A percentile compares a stretch with the other conserved stretches of the same genome.
Evolutionary conservation across 2,797 vertebrate species (phyloP).

Genomic region (Gobionotothen gibberifrons): DNA sequence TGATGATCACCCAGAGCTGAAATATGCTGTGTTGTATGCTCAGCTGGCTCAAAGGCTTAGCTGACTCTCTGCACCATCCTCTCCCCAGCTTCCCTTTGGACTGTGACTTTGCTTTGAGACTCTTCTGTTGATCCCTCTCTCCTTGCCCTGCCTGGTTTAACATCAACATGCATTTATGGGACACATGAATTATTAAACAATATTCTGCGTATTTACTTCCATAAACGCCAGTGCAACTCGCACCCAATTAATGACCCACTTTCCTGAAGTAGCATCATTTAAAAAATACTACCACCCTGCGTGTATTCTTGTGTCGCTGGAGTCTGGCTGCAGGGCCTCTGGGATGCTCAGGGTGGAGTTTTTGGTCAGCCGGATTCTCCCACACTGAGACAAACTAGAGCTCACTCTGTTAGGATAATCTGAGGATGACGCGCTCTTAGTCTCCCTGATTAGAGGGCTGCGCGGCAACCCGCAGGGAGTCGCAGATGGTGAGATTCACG

Average conservation of each 20-base stretch:
- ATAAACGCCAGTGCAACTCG: conserved; percentile 65
- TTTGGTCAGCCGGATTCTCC: conserved; percentile 70
- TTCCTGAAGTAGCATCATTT: conserved; percentile 70
- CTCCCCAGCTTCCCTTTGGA: conserved; percentile 57
- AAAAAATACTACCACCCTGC: conserved; percentile 70
- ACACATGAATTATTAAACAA: conserved; percentile 70
- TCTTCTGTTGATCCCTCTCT: conserved; percentile 38
- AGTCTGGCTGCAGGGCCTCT: conserved; percentile 64
- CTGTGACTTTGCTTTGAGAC: conserved; percentile 59
- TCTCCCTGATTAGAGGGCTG: conserved; percentile 71
- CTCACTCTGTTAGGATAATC: conserved; percentile 64
- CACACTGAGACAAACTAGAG: conserved; percentile 50
- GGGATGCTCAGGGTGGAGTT: conserved; percentile 63
- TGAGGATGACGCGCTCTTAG: conserved; percentile 63
- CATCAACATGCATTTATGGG: conserved; percentile 57
- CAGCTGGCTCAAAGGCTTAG: conserved; percentile 58
- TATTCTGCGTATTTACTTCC: conserved; percentile 64
- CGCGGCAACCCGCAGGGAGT: conserved; percentile 64
- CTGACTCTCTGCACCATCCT: conserved; percentile 49
- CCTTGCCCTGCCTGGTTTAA: conserved; percentile 49
- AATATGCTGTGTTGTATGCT: conserved; percentile 47
- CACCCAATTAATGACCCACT: conserved; percentile 76
- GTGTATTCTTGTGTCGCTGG: conserved; percentile 66
- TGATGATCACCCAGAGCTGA: conserved; percentile 52
- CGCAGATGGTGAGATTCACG: conserved; percentile 73